A percentile compares a stretch with the other conserved stretches of the same genome.
phyloP scores from a whole-genome alignment of 2,113 vertebrate species.

The Campylomormyrus tamandua region DNA sequence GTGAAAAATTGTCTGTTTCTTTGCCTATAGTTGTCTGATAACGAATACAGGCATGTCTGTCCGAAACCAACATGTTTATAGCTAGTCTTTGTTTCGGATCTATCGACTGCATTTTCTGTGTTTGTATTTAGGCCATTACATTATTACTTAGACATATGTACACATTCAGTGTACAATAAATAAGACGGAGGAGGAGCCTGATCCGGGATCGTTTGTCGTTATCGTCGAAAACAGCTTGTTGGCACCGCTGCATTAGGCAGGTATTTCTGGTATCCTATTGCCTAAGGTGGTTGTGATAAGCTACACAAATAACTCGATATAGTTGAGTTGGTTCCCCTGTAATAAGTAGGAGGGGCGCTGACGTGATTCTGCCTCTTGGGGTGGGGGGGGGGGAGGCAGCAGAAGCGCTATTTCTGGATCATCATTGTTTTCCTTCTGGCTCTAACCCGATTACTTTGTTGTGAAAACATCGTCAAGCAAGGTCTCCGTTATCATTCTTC shows the following conservation, averaged over 20 bases:
- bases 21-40: not conserved
- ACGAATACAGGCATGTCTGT: not conserved
- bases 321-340: not conserved
- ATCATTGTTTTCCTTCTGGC: not conserved
- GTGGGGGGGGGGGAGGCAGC: not conserved
- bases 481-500: not conserved
- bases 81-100: not conserved
- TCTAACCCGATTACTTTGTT: not conserved
- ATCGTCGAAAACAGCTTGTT: not conserved
- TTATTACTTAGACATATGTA: not conserved
- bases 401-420: conserved; percentile 14
- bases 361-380: not conserved
- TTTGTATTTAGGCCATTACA: not conserved
- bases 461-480: not conserved
- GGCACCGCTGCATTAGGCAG: not conserved
- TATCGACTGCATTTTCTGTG: not conserved
- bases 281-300: not conserved
- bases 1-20: not conserved
- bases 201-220: not conserved
- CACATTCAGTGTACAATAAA: not conserved
- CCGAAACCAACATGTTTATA: not conserved
- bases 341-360: not conserved
- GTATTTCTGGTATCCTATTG: not conserved
- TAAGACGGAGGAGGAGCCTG: not conserved
- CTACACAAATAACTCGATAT: not conserved